A percentile compares a stretch with the other conserved stretches of the same genome.
Conservation (phyloP, 2,888 invertebrate species). For the Pachymerium ferrugineum region DNA sequence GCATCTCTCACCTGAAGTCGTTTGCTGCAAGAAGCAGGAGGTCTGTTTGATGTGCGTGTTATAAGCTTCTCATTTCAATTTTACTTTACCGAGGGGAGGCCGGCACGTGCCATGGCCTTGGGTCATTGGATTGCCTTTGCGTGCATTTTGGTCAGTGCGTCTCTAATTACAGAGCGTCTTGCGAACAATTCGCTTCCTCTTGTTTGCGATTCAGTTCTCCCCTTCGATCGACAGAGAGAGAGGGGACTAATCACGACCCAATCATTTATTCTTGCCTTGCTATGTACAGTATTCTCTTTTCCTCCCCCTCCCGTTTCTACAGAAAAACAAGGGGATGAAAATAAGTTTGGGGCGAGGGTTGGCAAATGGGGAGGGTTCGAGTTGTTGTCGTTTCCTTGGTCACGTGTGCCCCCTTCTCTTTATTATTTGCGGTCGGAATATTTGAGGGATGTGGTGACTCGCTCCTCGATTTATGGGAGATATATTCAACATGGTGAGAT, state of each 20-base stretch:
- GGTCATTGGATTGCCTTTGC: neutral
- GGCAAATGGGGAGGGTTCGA: too few species aligned
- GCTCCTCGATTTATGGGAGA: neutral
- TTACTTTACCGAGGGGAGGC: neutral
- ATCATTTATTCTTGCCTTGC: neutral
- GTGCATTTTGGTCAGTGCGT: neutral
- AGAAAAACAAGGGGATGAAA: neutral
- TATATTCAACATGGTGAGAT: too few species aligned
- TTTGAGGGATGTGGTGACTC: neutral
- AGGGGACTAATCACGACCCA: neutral
- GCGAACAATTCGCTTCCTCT: neutral
- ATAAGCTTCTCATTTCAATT: neutral
- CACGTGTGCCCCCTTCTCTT: neutral
- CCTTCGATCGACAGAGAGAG: neutral
- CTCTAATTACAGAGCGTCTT: neutral
- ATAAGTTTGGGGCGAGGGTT: neutral
- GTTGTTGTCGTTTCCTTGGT: neutral
- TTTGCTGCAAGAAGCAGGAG: neutral
- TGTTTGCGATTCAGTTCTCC: neutral
- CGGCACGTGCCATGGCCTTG: neutral
- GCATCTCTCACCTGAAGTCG: neutral
- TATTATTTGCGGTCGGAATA: neutral
- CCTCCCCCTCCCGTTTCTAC: neutral
- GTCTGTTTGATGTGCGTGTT: too few species aligned
- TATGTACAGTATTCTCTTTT: neutral